Evolutionary conservation across 2,113 vertebrate species (phyloP), one percentile per base, ranked within the genome.

Genomic region (Pseudonaja textilis): DNA sequence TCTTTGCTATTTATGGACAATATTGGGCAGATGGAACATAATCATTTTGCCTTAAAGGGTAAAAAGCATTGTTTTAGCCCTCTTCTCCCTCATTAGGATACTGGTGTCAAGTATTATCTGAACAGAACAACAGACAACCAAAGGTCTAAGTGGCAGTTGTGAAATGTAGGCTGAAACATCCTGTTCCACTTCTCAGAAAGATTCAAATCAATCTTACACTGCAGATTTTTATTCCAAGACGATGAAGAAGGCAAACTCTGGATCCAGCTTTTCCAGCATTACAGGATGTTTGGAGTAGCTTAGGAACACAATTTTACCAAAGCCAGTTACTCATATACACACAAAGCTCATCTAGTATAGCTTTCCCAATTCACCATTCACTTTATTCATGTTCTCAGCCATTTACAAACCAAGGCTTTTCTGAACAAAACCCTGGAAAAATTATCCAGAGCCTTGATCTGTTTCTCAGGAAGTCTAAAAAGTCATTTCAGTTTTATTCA

Each of bases 241-340:
- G 29, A 22, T 20, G 16, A n/a, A 55, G 88, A 89, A 92, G 55
- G 14, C 39, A 54, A 55, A 12, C 25, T 56, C 50, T 55, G 34
- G 16, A 89, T 89, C 87, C 29, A 47, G 87, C 88, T 89, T 81
- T 89, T 92, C 91, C 87, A 89, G 91, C 81, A 88, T 57, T 56
- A 85, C 87, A 92, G 87, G 91, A 92, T 89, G 52, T 89, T 89
- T 85, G 52, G 26, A 89, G 50, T 59, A 92, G 47, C 87, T 26
- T 88, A 59, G 91, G 87, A 87, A n/a, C n/a, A 64, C 50, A 64
- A 69, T 47, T 34, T 34, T 64, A 54, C 29, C 42, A 87, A 85
- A 50, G 26, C 42, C 29, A 91, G 45, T 90, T 50, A 12, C 29
- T 90, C 61, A 61, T 20, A 56, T 50, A 81, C n/a, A 91, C 18